phyloP scores from a whole-genome alignment of 2,113 vertebrate species.

The Xiphias gladius region DNA sequence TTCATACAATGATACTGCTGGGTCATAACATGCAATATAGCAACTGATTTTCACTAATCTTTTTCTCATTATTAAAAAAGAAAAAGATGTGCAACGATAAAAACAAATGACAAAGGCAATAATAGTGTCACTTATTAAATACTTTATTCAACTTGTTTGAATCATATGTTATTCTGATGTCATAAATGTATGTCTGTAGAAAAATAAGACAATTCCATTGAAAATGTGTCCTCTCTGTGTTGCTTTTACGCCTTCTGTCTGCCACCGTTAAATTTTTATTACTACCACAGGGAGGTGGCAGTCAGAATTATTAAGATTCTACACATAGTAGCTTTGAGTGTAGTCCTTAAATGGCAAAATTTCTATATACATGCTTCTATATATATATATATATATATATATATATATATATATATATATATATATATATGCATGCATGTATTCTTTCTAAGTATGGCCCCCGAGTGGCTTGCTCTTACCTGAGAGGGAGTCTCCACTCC shows the following conservation, averaged over 20 bases:
- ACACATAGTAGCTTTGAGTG: background rate
- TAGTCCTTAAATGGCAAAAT: background rate
- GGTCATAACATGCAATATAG: too few relatives aligned
- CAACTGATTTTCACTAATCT: background rate
- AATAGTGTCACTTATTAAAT: background rate
- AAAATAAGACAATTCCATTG: background rate
- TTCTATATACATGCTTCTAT: background rate
- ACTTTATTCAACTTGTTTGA: background rate
- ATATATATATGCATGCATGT: too few relatives aligned
- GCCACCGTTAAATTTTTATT: background rate
- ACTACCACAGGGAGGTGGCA: conserved; percentile 5
- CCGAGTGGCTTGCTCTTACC: conserved; percentile 72
- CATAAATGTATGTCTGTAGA: background rate
- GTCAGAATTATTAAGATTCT: background rate
- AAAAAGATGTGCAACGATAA: background rate
- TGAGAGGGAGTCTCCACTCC: conserved; percentile 98
- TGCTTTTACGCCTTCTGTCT: background rate
- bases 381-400: too few relatives aligned
- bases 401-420: too few relatives aligned
- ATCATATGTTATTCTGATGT: background rate
- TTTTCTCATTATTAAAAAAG: background rate
- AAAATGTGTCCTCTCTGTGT: background rate
- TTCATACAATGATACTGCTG: background rate
- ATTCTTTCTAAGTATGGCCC: background rate
- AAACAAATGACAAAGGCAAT: background rate